Base-by-base conservation (phyloP, 2,888 invertebrate genomes). In the Dynastes hyllus region DNA sequence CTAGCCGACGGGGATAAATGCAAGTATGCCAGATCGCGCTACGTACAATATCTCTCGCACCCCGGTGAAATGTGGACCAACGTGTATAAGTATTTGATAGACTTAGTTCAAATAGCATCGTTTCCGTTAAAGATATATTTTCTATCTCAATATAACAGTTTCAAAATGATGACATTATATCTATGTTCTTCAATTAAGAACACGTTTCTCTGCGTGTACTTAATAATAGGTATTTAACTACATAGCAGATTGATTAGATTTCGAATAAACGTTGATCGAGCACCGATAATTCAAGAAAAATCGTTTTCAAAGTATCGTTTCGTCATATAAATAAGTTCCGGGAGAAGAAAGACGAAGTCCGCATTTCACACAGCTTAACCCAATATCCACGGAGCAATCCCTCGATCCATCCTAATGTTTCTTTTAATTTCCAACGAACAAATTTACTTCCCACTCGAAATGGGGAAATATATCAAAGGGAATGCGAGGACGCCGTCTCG, bases 401-500 rank as follows among this genome's bases (percentile, higher is more conserved):
- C 8, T 66, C 66, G 16, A 16, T 37, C 16, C 66, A 66, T 66
- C 66, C 37, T 40, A 40, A 66, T 40, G 37, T 66, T 66, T 66
- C 45, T 40, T 66, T 66, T 66, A 66, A 66, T 66, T 66, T 66
- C 66, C 66, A 66, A 40, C 66, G 66, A 66, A 55, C 71, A 55
- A 71, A 71, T 71, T 53, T 53, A 70, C 55, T 55, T 37, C 32
- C 55, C 71, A 55, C 37, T 55, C 71, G 71, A 71, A 37, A 71
- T 71, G 32, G 55, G 32, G 40, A 71, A 32, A 71, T 71, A 71
- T 71, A 71, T 71, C 71, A 71, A 71, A 32, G 71, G 32, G 53
- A 55, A 71, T 71, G 53, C 71, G 32, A 16, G 40, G 32, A 29
- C 16, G 55, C 16, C 27, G 61, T 61, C 6, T 37, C 61, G 50